A percentile compares a stretch with the other conserved stretches of the same genome.
These are phyloP conservation scores for Sebastes jordani DNA, from an alignment of 2,797 vertebrate species.

Conservation along the genomic window DNA sequence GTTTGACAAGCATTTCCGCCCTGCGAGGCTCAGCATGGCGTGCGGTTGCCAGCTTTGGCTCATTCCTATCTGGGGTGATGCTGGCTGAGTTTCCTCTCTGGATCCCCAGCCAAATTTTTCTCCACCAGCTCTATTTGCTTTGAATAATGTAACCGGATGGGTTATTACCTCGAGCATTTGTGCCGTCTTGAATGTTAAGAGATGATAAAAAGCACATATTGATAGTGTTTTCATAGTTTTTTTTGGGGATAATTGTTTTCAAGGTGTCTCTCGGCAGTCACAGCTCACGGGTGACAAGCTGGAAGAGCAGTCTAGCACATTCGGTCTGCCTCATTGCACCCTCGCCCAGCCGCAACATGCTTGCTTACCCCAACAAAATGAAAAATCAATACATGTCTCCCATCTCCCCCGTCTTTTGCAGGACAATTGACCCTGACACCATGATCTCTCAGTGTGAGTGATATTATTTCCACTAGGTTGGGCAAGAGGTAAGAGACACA, in stretches of 20 bases:
- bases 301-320: conserved; percentile 65
- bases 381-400: conserved; percentile 82
- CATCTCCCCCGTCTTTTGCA: conserved; percentile 74
- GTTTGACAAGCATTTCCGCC: conserved; percentile 65
- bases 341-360: conserved; percentile 76
- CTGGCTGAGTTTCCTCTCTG: conserved; percentile 72
- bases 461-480: conserved; percentile 82
- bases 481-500: conserved; percentile 75
- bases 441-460: conserved; percentile 77
- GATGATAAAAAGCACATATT: not conserved
- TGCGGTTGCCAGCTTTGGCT: conserved; percentile 61
- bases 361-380: conserved; percentile 82
- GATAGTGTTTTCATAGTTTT: conserved; percentile 28
- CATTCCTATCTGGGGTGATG: conserved; percentile 61
- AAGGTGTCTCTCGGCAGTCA: conserved; percentile 54
- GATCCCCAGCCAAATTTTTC: conserved; percentile 64
- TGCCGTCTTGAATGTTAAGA: conserved; percentile 1
- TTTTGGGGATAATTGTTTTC: conserved; percentile 41
- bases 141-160: conserved; percentile 35
- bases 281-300: conserved; percentile 68
- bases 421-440: conserved; percentile 82
- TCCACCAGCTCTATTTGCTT: conserved; percentile 27
- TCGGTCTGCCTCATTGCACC: conserved; percentile 74
- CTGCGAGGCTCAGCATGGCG: conserved; percentile 45
- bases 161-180: conserved; percentile 28